Evolutionary conservation across 2,888 invertebrate species (phyloP), one percentile per base, ranked within the genome.

Genomic region (Phorcus lineatus): DNA sequence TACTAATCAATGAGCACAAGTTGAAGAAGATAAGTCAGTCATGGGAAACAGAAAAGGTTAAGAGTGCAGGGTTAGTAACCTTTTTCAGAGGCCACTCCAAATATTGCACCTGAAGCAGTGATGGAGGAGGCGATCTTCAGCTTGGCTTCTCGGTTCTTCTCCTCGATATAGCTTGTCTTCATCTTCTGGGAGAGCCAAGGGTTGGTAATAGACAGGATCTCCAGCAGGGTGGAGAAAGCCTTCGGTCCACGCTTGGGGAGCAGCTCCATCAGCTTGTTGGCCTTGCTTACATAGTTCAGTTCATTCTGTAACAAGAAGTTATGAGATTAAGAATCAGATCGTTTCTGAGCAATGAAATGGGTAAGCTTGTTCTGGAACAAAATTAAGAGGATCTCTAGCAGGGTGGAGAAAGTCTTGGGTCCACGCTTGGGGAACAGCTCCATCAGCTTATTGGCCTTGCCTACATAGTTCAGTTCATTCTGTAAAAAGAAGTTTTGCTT

Each of bases 361-460:
- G 7, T 3, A 3, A 36, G 3, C 36, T 13, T 6, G 47, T 47
- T 47, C 11, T 47, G 13, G 47, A 47, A 47, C 47, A 47, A 47
- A 1, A 47, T 47, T 36, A 81, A 83, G 28, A 90, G 83, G 36
- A 90, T 87, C 67, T 80, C 80, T 47, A 86, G 74, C 81, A 90
- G 88, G 7, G 85, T 87, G 62, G 84, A 67, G 81, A 89, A 90
- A 0, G 88, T 88, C 31, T 83, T 86, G 9, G 88, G 86, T 13
- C 89, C 88, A 36, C 88, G 81, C 13, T 84, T 87, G 57, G 88
- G 88, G 28, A 90, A 80, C 19, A 89, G 78, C 36, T 89, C 88
- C 52, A 90, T 66, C 81, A 90, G 81, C 67, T 86, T 87, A 78
- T 85, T 81, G 9, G 86, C 87, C 31, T 83, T 81, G 40, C 83